Conservation (phyloP, 2,113 vertebrate genomes). For the Pipra filicauda region DNA sequence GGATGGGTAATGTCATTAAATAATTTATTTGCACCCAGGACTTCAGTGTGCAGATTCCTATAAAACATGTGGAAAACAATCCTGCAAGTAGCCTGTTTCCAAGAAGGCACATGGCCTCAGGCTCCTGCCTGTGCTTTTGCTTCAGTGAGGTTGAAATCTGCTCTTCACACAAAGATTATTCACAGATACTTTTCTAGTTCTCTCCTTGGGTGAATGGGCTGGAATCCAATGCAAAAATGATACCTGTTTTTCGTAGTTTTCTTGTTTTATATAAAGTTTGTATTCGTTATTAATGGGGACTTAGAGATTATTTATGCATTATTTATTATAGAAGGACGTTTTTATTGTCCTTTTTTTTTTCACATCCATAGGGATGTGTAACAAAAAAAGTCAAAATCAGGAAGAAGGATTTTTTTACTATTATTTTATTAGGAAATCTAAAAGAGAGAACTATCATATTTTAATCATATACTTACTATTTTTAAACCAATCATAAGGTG, state of each 20-base stretch:
- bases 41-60: not conserved
- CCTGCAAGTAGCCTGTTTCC: not conserved
- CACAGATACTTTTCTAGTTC: not conserved
- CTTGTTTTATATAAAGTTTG: not conserved
- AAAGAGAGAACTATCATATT: not conserved
- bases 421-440: not conserved
- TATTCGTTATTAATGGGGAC: not conserved
- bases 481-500: not conserved
- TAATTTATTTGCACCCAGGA: not conserved
- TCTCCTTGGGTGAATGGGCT: not conserved
- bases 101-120: not conserved
- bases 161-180: not conserved
- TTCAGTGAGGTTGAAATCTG: not conserved
- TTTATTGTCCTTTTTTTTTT: not conserved
- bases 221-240: not conserved
- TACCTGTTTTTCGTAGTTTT: not conserved
- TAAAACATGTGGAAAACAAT: not conserved
- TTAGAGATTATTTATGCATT: not conserved
- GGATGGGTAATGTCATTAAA: not conserved
- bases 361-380: not conserved
- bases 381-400: not conserved
- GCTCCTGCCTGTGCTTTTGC: not conserved
- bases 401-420: not conserved
- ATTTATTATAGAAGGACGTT: not conserved
- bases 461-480: not conserved